phyloP scores from a whole-genome alignment of 2,888 invertebrate species.

The Stenchaetothrips biformis region DNA sequence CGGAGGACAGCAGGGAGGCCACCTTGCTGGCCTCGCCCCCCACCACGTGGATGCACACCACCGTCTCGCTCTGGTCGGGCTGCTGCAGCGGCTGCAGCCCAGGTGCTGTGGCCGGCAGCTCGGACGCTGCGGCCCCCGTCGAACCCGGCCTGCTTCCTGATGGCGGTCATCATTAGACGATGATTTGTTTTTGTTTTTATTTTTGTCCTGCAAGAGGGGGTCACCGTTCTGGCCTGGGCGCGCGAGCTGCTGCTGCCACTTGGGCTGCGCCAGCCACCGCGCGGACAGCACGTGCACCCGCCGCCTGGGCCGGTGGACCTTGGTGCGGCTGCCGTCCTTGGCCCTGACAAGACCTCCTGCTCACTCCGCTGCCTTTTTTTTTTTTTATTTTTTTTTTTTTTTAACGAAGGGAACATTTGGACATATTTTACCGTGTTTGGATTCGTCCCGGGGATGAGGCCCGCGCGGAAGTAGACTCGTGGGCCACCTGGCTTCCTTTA shows the following conservation, averaged over 20 bases:
- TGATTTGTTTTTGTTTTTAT: neutral
- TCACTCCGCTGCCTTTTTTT: too few species aligned
- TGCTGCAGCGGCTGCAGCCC: neutral
- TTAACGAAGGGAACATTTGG: too few species aligned
- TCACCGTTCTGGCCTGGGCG: neutral
- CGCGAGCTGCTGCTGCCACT: neutral
- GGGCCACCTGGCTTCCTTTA: too few species aligned
- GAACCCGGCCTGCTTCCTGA: neutral
- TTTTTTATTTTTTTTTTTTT: too few species aligned
- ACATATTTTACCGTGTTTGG: too few species aligned
- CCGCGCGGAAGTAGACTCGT: too few species aligned
- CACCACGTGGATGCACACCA: neutral
- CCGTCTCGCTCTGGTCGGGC: neutral
- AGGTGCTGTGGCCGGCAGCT: neutral
- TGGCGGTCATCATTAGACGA: neutral
- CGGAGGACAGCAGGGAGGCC: neutral
- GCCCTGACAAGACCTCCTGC: too few species aligned
- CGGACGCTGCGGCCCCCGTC: neutral
- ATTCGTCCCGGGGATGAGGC: too few species aligned
- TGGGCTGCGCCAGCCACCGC: constrained; percentile 16
- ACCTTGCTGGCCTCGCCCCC: neutral
- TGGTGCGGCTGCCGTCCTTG: neutral
- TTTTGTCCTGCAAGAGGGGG: neutral
- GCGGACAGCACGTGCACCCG: constrained; percentile 5
- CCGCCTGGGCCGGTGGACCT: neutral